Evolutionary conservation across 2,797 vertebrate genomes (phyloP).

Genomic region (Pangasius djambal): DNA sequence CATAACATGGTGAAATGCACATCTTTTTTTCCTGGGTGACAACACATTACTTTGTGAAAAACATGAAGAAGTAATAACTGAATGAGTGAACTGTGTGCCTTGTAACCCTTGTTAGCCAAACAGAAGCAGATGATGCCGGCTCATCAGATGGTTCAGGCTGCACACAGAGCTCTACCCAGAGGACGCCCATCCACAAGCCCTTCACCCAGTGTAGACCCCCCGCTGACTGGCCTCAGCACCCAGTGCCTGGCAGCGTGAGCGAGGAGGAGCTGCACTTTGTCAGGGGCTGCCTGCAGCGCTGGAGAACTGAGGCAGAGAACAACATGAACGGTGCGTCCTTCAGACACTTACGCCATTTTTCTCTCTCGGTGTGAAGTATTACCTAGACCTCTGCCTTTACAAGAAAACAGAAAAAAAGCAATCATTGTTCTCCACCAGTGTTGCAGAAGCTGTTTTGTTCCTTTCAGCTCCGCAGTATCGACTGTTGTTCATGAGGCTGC

Average conservation of each 20-base stretch:
- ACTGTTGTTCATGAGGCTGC: slow-evolving; percentile 26
- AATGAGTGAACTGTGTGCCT: slow-evolving; percentile 3
- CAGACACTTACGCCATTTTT: slow-evolving; percentile 22
- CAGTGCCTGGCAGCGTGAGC: slow-evolving; percentile 78
- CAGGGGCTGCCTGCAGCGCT: slow-evolving; percentile 86
- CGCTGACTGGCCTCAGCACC: slow-evolving; percentile 67
- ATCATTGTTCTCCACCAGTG: slow-evolving; percentile 20
- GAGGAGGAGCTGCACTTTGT: slow-evolving; percentile 86
- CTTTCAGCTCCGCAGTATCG: slow-evolving; percentile 31
- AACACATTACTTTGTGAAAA: neutral
- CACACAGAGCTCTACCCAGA: slow-evolving; percentile 60
- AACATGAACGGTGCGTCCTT: slow-evolving; percentile 83
- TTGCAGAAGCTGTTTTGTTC: slow-evolving; percentile 33
- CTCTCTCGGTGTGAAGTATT: slow-evolving; percentile 12
- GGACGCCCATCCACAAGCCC: slow-evolving; percentile 66
- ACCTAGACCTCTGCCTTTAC: slow-evolving; percentile 8
- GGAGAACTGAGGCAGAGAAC: slow-evolving; percentile 90
- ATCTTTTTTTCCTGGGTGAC: too few relatives aligned
- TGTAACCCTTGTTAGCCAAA: slow-evolving; percentile 61
- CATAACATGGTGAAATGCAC: neutral
- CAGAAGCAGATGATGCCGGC: slow-evolving; percentile 61
- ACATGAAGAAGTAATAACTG: neutral
- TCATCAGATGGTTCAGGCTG: slow-evolving; percentile 60
- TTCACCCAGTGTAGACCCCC: slow-evolving; percentile 71
- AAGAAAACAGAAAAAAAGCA: slow-evolving; percentile 24